Percentiles rank a stretch among this genome's conserved stretches.
Evolutionary conservation across 2,888 invertebrate species (phyloP).

Genomic region (Colostygia pectinataria): DNA sequence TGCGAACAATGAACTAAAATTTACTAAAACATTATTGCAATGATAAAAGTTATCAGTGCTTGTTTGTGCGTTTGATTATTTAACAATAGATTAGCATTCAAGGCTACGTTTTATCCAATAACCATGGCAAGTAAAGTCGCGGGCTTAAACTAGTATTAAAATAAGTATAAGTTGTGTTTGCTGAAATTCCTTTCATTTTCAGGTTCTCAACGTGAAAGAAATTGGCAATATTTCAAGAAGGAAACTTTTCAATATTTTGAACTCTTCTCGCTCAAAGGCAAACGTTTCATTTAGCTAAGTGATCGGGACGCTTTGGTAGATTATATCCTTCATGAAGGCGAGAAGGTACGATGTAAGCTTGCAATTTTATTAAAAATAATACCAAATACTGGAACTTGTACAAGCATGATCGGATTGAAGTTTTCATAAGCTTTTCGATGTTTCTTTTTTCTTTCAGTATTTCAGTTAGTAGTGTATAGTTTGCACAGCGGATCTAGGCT

Average conservation of each 20-base stretch:
- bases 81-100: too few relatives aligned
- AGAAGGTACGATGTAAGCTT: conserved; percentile 10
- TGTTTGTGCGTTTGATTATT: too few relatives aligned
- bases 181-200: conserved; percentile 5
- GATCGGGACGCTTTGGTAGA: conserved; percentile 54
- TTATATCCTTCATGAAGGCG: conserved; percentile 35
- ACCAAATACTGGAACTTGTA: too few relatives aligned
- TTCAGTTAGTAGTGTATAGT: too few relatives aligned
- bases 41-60: background rate
- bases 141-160: background rate
- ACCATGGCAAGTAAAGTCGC: background rate
- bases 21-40: too few relatives aligned
- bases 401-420: too few relatives aligned
- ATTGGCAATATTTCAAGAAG: conserved; percentile 21
- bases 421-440: too few relatives aligned
- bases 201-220: conserved; percentile 7
- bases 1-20: too few relatives aligned
- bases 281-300: conserved; percentile 65
- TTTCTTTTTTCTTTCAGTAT: too few relatives aligned
- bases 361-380: background rate
- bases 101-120: too few relatives aligned
- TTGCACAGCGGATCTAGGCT: too few relatives aligned
- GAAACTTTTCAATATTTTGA: conserved; percentile 52
- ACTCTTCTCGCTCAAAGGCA: conserved; percentile 47
- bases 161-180: background rate